Evolutionary conservation across 2,888 invertebrate genomes (phyloP), one percentile per base, ranked within the genome.

Genomic region (Apodemia mormo): DNA sequence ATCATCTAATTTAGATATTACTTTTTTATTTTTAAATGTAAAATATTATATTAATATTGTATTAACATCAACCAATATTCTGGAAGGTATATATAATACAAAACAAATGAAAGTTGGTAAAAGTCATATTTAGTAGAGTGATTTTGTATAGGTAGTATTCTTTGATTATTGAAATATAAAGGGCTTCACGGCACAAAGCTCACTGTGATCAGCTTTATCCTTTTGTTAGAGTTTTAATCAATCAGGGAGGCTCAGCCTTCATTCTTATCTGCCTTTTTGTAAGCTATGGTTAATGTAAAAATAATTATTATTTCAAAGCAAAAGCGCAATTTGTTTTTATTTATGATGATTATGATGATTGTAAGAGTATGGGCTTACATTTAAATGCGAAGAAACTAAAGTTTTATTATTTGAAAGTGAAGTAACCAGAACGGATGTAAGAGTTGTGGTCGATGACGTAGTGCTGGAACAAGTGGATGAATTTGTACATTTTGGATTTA

Each of bases 221-320:
- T 87, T 88, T 90, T 92, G 92, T 92, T 89, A 85, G 86, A 79
- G 86, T 87, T 93, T 92, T 93, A 93, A 93, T 93, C 93, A 93
- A 93, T 92, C 93, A 92, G 82, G 81, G 84, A 84, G 78, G 81
- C 76, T 77, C 79, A 77, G 80, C 77, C 79, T 80, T n/a, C 54
- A 22, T 22, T 56, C 56, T 56, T 56, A 29, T 56, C 56, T 56
- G 56, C 56, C 56, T 56, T 56, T 56, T 56, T 56, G 56, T 22
- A 56, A 56, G 29, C 56, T 56, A 29, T 56, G 56, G 22, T 56
- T 56, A 56, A 29, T 56, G 56, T 56, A 56, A 56, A 56, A 56
- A 56, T 56, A 56, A 56, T 56, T 22, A 29, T 56, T 56, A 29
- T 56, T 56, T 56, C 29, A 56, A 29, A 43, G n/a, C 22, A 30